Percentiles rank a stretch among this genome's conserved stretches.
These are phyloP conservation scores for Hemistola chrysoprasaria DNA, from an alignment of 2,888 invertebrate species.

Conservation along the genomic window DNA sequence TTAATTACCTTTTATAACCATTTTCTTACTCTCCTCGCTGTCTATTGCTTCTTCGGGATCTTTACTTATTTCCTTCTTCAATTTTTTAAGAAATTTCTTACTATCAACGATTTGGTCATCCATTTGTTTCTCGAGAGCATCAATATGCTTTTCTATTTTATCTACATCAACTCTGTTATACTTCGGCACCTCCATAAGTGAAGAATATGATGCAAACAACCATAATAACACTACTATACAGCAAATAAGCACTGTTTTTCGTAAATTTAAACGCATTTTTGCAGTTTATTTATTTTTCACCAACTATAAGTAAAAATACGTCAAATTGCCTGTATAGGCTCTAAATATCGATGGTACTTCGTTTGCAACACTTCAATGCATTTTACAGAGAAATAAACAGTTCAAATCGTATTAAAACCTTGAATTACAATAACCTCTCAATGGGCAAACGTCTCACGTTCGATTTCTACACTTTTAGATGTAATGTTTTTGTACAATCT, in stretches of 20 bases:
- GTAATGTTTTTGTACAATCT: too few species aligned
- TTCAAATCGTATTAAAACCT: too few species aligned
- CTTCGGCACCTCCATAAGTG: constrained; percentile 47
- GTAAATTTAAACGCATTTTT: constrained; percentile 68
- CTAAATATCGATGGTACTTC: constrained; percentile 22
- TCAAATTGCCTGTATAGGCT: constrained; percentile 18
- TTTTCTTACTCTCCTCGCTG: constrained; percentile 22
- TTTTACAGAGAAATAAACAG: constrained; percentile 10
- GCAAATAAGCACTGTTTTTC: constrained; percentile 49
- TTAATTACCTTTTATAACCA: constrained; percentile 19
- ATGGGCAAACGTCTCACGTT: too few species aligned
- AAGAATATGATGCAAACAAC: constrained; percentile 55
- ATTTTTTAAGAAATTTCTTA: constrained; percentile 46
- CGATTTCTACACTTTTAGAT: too few species aligned
- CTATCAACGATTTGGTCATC: constrained; percentile 54
- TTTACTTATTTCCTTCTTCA: constrained; percentile 47
- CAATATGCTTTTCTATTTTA: constrained; percentile 50
- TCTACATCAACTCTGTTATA: constrained; percentile 28
- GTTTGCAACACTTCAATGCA: constrained; percentile 27
- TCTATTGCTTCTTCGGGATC: constrained; percentile 24
- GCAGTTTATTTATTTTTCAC: background rate
- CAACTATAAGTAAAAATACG: constrained; percentile 17
- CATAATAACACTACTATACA: constrained; percentile 49
- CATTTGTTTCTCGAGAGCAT: constrained; percentile 47
- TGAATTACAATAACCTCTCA: too few species aligned